Evolutionary conservation across 1,140 invertebrate species (phyloP), one percentile per base, ranked within the genome.

Genomic region (Venturia canescens): DNA sequence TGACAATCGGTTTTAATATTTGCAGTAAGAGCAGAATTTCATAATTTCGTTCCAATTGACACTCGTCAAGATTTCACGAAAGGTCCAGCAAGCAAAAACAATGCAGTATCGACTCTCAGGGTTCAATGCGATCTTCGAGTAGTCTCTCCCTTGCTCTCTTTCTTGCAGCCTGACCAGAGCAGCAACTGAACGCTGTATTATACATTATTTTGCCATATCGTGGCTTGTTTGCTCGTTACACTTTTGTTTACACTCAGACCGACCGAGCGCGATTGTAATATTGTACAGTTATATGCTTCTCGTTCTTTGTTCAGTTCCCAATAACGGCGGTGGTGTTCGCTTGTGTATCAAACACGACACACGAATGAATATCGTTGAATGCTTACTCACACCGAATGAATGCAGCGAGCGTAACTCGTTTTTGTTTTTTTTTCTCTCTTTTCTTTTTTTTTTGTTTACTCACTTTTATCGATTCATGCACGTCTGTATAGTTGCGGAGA

Each of bases 111-210:
- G 84, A 71, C 80, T 44, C 7, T 31, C 67, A 67, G 84, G 83
- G 86, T 90, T 90, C 84, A 90, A 88, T 89, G 86, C 86, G 90
- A 90, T 91, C 89, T 89, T 87, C 38, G 38, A n/a, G 21, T 67
- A 18, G 21, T 53, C 63, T 63, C 72, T 26, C 75, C 44, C 57
- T 80, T 31, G 48, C 23, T 38, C 53, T 78, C n/a, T 50, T 21
- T 48, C n/a, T 72, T 26, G 50, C 16, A 3, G 15, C 1, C 5
- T 69, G 15, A 31, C 7, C 13, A 31, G 26, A 31, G 66, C 29
- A 66, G 80, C 53, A 31, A 53, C 57, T 53, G 29, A 34, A 79
- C 16, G 31, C 48, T 79, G 70, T 66, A 80, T 75, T 80, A 69
- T 79, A 53, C 71, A 74, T 74, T 74, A 74, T 74, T 74, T 82